phyloP scores from a whole-genome alignment of 2,888 invertebrate species.

The Blera fallax region DNA sequence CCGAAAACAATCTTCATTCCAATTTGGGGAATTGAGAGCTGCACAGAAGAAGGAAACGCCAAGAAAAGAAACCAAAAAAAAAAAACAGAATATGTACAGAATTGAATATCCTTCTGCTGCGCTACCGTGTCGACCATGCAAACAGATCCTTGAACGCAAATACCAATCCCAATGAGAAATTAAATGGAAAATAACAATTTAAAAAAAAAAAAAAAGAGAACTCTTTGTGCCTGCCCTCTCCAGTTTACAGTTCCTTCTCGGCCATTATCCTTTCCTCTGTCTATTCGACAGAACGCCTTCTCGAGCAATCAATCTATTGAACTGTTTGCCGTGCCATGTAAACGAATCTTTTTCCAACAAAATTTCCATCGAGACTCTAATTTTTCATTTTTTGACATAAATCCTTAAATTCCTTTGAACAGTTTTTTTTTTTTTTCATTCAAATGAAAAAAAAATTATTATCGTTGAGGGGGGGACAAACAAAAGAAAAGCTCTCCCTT shows the following conservation, averaged over 20 bases:
- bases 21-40: constrained; percentile 53
- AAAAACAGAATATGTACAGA: background rate
- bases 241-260: background rate
- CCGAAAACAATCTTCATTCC: constrained; percentile 44
- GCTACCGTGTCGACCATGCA: constrained; percentile 24
- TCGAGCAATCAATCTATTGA: constrained; percentile 16
- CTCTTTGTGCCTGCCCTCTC: background rate
- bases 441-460: constrained; percentile 18
- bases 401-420: background rate
- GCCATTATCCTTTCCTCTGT: constrained; percentile 5
- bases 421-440: background rate
- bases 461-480: background rate
- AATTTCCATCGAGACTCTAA: background rate
- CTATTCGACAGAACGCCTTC: background rate
- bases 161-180: constrained; percentile 56
- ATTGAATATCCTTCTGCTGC: constrained; percentile 37
- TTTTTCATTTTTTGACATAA: background rate
- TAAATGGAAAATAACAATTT: constrained; percentile 59
- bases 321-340: constrained; percentile 1
- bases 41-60: background rate
- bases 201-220: too few species aligned
- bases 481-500: background rate
- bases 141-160: constrained; percentile 47
- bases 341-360: background rate
- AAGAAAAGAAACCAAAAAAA: background rate